Conservation (phyloP, 2,113 vertebrate genomes). For the Burhinus oedicnemus region DNA sequence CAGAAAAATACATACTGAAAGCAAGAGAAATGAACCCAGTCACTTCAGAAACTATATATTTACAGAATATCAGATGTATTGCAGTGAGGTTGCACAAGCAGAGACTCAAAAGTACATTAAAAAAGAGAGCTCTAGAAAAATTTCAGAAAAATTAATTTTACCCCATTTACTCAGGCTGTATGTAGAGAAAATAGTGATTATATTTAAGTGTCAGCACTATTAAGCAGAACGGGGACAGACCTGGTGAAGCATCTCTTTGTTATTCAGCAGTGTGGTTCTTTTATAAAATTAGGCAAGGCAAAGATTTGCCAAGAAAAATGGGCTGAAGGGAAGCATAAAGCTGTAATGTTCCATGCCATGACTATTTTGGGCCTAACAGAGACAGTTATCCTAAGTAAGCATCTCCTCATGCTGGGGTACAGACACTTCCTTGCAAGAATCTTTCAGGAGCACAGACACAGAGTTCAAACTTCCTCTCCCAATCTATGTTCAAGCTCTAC, state of each 20-base stretch:
- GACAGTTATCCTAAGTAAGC: neutral
- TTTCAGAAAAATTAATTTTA: neutral
- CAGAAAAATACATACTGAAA: neutral
- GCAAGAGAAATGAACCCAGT: neutral
- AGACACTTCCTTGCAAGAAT: neutral
- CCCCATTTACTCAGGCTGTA: neutral
- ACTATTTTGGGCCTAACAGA: neutral
- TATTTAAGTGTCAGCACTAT: neutral
- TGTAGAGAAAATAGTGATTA: neutral
- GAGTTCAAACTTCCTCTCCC: neutral
- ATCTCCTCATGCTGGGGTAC: neutral
- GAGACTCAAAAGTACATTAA: neutral
- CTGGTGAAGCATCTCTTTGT: neutral
- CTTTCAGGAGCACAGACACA: neutral
- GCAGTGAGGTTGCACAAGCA: neutral
- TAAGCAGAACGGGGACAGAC: neutral
- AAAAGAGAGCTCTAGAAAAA: neutral
- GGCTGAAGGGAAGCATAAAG: neutral
- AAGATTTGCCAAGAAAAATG: neutral
- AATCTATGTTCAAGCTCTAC: neutral
- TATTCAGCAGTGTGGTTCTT: neutral
- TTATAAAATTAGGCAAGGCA: neutral
- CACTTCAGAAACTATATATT: neutral
- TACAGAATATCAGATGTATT: neutral
- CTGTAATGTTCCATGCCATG: accelerated